Percentiles rank a stretch among this genome's conserved stretches.
These are phyloP conservation scores for Lamellibrachia luymesi DNA, from an alignment of 1,140 invertebrate genomes.

Conservation along the genomic window DNA sequence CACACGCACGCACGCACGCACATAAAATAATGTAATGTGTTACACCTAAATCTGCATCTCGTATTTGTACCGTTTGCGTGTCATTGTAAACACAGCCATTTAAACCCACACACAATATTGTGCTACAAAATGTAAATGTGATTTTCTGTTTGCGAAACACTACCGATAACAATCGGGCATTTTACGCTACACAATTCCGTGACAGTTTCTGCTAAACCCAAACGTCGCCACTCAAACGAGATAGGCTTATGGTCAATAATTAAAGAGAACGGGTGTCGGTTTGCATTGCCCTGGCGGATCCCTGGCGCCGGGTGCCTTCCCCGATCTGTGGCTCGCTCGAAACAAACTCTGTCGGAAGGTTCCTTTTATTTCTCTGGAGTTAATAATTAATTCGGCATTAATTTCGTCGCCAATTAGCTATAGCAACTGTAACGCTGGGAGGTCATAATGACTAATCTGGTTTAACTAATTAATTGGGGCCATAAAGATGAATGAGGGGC, in stretches of 20 bases:
- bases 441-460: background rate
- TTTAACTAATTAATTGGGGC: constrained; percentile 1
- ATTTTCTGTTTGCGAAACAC: too few species aligned
- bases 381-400: background rate
- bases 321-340: background rate
- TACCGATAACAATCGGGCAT: too few species aligned
- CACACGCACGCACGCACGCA: too few species aligned
- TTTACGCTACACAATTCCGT: background rate
- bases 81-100: too few species aligned
- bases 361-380: background rate
- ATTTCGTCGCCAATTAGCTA: background rate
- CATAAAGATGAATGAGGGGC: background rate
- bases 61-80: too few species aligned
- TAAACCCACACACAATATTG: too few species aligned
- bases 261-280: background rate
- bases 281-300: background rate
- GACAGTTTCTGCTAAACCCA: background rate
- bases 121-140: too few species aligned
- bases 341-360: background rate
- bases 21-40: too few species aligned
- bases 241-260: background rate
- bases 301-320: background rate
- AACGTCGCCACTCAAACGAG: background rate
- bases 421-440: background rate
- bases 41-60: too few species aligned